Percentiles rank a stretch among this genome's conserved stretches.
These are phyloP conservation scores for Oreochromis aureus DNA, from an alignment of 2,113 vertebrate species.

Conservation along the genomic window DNA sequence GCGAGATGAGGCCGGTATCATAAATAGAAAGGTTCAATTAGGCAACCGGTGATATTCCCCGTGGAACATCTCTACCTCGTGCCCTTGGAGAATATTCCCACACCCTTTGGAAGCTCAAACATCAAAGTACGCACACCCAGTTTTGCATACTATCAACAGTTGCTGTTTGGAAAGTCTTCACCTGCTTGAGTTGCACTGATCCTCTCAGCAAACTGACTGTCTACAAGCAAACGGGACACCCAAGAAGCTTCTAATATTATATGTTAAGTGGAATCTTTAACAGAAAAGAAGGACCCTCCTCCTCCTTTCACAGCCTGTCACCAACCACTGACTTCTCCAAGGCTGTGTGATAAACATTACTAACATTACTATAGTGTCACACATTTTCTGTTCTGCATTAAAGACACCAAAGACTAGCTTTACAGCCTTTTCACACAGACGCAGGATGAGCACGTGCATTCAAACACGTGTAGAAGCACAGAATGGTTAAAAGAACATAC, in stretches of 20 bases:
- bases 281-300: background rate
- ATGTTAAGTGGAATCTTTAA: background rate
- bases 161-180: slow-evolving; percentile 8
- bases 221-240: background rate
- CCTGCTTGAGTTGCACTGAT: background rate
- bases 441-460: background rate
- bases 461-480: background rate
- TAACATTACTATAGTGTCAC: background rate
- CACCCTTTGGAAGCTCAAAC: slow-evolving; percentile 35
- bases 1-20: slow-evolving; percentile 44
- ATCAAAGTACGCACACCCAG: slow-evolving; percentile 46
- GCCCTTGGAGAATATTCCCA: slow-evolving; percentile 55
- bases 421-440: background rate
- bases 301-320: background rate
- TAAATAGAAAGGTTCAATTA: slow-evolving; percentile 68
- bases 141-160: slow-evolving; percentile 25
- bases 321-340: slow-evolving; percentile 9
- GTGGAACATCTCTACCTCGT: slow-evolving; percentile 29
- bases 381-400: background rate
- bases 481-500: background rate
- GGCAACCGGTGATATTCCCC: slow-evolving; percentile 46
- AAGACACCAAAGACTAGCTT: background rate
- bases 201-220: background rate
- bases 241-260: background rate
- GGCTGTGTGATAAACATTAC: background rate